phyloP scores from a whole-genome alignment of 2,113 vertebrate genomes.

The Zosterops hypoxanthus region DNA sequence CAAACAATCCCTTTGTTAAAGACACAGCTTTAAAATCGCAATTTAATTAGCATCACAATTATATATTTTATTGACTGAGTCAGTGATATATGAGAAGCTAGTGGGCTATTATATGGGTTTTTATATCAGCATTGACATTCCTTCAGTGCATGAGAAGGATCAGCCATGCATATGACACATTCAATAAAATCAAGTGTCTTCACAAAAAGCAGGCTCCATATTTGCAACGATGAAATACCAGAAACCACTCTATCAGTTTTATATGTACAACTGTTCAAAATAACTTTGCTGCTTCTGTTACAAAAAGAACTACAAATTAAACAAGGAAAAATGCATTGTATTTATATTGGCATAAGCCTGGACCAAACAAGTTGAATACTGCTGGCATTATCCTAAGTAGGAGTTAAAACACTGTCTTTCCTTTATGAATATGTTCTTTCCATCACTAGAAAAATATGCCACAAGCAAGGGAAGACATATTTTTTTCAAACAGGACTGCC shows the following conservation, averaged over 20 bases:
- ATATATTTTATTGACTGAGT: conserved; percentile 22
- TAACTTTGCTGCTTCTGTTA: background rate
- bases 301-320: background rate
- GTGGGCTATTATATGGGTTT: background rate
- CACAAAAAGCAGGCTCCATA: background rate
- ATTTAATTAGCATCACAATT: conserved; percentile 50
- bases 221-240: background rate
- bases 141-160: background rate
- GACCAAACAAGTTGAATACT: background rate
- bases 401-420: background rate
- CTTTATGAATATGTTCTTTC: background rate
- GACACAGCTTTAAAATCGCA: conserved; percentile 31
- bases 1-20: conserved; percentile 56
- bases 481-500: conserved; percentile 11
- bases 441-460: conserved; percentile 33
- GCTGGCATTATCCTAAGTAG: background rate
- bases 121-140: background rate
- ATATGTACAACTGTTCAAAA: background rate
- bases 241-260: background rate
- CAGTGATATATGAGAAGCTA: conserved; percentile 9
- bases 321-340: background rate
- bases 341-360: background rate
- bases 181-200: conserved; percentile 30
- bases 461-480: background rate
- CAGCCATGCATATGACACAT: background rate